Evolutionary conservation across 2,888 invertebrate species (phyloP), one percentile per base, ranked within the genome.

Genomic region (Parasteatoda lunata): DNA sequence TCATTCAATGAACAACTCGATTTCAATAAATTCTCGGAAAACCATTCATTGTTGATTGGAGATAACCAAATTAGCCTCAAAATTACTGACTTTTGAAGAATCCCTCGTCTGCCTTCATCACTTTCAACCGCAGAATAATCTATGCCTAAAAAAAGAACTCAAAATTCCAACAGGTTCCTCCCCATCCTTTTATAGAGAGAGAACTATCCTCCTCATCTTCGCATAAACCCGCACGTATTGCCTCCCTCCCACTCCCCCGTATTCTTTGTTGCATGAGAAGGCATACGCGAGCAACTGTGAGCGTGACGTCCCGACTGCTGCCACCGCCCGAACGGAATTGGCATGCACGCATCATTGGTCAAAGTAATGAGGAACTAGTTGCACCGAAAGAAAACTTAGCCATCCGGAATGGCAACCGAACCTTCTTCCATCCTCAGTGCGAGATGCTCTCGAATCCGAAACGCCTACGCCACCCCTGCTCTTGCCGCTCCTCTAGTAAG

Each of bases 341-440:
- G 79, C 85, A 85, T 85, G 70, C 85, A 80, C 85, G 85, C 85
- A 85, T 85, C 85, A 85, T 85, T 85, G 85, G 85, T 85, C 85
- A 85, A 85, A 85, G 85, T 85, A 85, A 85, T 85, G 85, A 85
- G 85, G 85, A 84, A 85, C 71, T 80, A 85, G 84, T 71, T 65
- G 66, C 70, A 64, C 75, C 79, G 79, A 85, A 82, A 85, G 85
- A 85, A 85, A 85, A 85, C 80, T 85, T 85, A 85, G 85, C 85
- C 85, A 85, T 75, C 85, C 80, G 85, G 85, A 85, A 85, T 85
- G 80, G 85, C 85, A 85, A 85, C 85, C 85, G 85, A 80, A 77
- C 77, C 80, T 65, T 70, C 69, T 59, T 49, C 65, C 64, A 64
- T 66, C 64, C 48, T n/a, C 13, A n/a, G 49, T 47, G 7, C 64